These are phyloP conservation scores for Eucidaris tribuloides DNA, from an alignment of 35 echinoderm and acorn worm genomes.

Conservation along the genomic window DNA sequence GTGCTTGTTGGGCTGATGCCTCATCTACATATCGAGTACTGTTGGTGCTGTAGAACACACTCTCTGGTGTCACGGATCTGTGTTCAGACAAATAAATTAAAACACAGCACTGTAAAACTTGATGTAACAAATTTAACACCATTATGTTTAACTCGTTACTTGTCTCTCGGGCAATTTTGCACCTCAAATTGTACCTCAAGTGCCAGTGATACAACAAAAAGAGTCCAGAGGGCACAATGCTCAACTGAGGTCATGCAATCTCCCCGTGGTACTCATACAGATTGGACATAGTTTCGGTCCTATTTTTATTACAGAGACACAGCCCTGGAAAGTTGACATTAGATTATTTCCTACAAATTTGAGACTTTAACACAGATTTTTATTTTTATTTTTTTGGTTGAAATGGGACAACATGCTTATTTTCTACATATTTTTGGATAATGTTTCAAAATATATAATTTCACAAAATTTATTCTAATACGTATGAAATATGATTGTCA, in stretches of 20 bases:
- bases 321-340: no score
- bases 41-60: constrained; percentile 3
- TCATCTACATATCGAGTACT: background rate
- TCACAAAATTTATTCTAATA: no score
- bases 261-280: no score
- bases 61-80: background rate
- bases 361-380: no score
- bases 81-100: background rate
- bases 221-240: background rate
- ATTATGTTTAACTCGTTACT: background rate
- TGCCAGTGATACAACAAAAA: background rate
- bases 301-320: no score
- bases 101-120: background rate
- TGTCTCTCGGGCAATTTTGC: background rate
- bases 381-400: no score
- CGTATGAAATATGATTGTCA: no score
- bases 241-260: background rate
- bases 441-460: no score
- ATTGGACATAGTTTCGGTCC: no score
- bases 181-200: background rate
- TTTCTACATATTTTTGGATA: no score
- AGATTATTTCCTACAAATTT: no score
- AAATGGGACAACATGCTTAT: no score
- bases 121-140: background rate
- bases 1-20: background rate